Percentiles rank a stretch among this genome's conserved stretches.
These are phyloP conservation scores for Nasonia longicornis DNA, from an alignment of 1,140 invertebrate genomes.

Conservation along the genomic window DNA sequence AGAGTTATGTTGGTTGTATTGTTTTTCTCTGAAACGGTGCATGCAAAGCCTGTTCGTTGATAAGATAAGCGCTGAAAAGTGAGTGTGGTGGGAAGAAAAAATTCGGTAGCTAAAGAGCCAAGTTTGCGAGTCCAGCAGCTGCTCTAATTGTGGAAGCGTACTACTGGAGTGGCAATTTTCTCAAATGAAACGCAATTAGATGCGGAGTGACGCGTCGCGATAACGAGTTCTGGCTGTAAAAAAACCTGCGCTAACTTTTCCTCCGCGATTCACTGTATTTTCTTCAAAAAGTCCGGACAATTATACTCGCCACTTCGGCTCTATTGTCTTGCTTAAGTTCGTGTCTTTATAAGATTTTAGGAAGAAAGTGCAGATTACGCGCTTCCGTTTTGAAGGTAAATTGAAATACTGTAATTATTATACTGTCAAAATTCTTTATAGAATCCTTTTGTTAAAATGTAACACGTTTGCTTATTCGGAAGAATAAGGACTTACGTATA, in stretches of 20 bases:
- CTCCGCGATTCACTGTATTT: neutral
- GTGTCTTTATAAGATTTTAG: too few species aligned
- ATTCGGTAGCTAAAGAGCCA: neutral
- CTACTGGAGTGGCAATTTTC: constrained; percentile 13
- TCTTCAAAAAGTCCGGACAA: neutral
- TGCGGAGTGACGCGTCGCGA: neutral
- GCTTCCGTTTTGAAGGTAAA: too few species aligned
- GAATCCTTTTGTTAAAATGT: too few species aligned
- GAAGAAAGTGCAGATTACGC: too few species aligned
- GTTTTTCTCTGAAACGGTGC: too few species aligned
- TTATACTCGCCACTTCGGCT: neutral
- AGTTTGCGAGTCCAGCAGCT: neutral
- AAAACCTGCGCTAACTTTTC: constrained; percentile 1
- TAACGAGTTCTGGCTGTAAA: constrained; percentile 1
- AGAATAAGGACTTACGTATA: too few species aligned
- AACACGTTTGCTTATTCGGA: too few species aligned
- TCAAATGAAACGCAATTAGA: constrained; percentile 28
- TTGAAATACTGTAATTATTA: too few species aligned
- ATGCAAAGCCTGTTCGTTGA: neutral
- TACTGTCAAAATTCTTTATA: too few species aligned
- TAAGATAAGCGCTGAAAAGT: neutral
- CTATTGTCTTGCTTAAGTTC: neutral
- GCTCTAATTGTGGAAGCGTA: constrained; percentile 18
- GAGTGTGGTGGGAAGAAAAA: neutral
- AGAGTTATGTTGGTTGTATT: too few species aligned